Evolutionary conservation across 2,113 vertebrate species (phyloP), one percentile per base, ranked within the genome.

Genomic region (Pavo muticus): DNA sequence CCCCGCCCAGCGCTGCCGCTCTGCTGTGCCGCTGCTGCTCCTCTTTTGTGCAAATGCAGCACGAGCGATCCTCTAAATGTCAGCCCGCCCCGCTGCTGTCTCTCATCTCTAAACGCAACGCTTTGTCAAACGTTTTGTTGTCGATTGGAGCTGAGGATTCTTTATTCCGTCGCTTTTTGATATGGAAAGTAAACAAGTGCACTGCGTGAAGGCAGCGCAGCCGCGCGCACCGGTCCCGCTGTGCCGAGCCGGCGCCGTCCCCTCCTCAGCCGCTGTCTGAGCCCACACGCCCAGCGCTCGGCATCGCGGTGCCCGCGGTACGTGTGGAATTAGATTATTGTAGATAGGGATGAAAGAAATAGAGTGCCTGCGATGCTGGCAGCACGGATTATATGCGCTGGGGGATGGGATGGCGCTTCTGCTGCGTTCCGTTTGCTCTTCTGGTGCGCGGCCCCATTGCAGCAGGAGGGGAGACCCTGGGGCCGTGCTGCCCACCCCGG

Each of bases 41-140:
- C 32, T 64, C 35, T 21, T 40, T 14, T 60, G 73, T 61, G 90
- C 56, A 48, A 39, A 60, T 1, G 19, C 57, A n/a, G 90, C 67
- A 14, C 2, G 6, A 30, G 9, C 0, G 0, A 1, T 35, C 4
- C 65, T 9, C 42, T 17, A 4, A 7, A 30, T 27, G 1, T 2
- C 67, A 52, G 57, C 37, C 4, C 0, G 0, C 48, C 14, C 2
- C 5, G 12, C 8, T 44, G 12, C 42, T 2, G 42, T 68, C 40
- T 13, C 71, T 77, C 39, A 18, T 57, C 63, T 48, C 67, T 18
- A 14, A 57, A 24, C 2, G 0, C 0, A 20, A 3, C 1, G 85
- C 74, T 68, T 48, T 71, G 75, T 67, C 80, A 77, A 56, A 77
- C 54, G 4, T 2, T 6, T 48, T 71, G 30, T 3, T 14, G 61